Evolutionary conservation across 2,113 vertebrate genomes (phyloP).

Genomic region (Pseudolaguvia tuberculata): DNA sequence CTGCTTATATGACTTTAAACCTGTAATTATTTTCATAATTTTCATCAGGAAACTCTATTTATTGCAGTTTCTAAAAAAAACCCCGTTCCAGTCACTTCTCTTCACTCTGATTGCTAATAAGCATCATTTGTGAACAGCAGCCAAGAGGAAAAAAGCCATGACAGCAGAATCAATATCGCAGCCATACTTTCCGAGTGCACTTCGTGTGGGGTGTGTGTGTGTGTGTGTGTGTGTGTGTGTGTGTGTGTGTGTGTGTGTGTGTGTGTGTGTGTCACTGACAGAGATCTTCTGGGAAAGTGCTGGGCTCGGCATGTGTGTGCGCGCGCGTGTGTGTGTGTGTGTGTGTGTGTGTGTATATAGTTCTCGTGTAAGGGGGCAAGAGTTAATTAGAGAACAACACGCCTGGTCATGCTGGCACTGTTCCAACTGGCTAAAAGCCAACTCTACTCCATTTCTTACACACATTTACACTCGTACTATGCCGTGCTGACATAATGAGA

Average conservation of each 20-base stretch:
- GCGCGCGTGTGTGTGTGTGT: conserved; percentile 8
- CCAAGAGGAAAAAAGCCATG: conserved; percentile 33
- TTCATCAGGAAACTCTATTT: not conserved
- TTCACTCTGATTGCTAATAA: conserved; percentile 28
- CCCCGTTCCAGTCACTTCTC: not conserved
- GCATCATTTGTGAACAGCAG: conserved; percentile 32
- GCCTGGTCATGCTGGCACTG: conserved; percentile 47
- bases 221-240: conserved; percentile 16
- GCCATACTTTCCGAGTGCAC: conserved; percentile 25
- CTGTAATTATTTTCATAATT: not conserved
- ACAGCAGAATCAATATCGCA: conserved; percentile 49
- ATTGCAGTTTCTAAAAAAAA: conserved; percentile 12
- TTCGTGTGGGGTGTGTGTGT: conserved; percentile 29
- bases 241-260: conserved; percentile 30
- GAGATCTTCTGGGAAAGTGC: conserved; percentile 16
- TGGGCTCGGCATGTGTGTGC: not conserved
- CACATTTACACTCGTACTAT: conserved; percentile 34
- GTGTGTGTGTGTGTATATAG: conserved; percentile 31
- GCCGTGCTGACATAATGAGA: conserved; percentile 54
- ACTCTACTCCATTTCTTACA: conserved; percentile 39
- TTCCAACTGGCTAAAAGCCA: conserved; percentile 58
- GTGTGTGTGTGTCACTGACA: conserved; percentile 2
- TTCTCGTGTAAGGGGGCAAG: conserved; percentile 38
- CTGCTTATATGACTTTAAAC: not conserved
- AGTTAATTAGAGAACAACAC: conserved; percentile 54